Evolutionary conservation across 2,888 invertebrate species (phyloP).

Genomic region (Polydrusus pterygomalis): DNA sequence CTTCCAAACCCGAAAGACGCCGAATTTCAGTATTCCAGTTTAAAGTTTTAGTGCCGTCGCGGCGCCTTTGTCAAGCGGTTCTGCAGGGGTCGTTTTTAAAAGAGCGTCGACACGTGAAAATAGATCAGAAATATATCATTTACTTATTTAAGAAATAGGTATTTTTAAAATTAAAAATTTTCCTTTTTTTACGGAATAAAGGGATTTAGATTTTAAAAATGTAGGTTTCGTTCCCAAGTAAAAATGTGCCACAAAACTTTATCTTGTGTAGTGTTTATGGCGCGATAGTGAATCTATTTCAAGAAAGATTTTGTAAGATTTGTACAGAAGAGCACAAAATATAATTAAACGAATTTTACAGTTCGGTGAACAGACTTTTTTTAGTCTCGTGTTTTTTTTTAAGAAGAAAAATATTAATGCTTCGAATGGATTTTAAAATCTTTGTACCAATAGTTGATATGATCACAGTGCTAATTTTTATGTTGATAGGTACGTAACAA

Average conservation of each 20-base stretch:
- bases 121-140: background rate
- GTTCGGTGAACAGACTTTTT: background rate
- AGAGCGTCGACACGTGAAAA: conserved; percentile 18
- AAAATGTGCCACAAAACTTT: background rate
- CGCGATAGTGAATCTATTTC: background rate
- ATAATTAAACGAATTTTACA: background rate
- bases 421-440: background rate
- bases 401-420: background rate
- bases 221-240: background rate
- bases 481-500: background rate
- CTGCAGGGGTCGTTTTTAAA: conserved; percentile 9
- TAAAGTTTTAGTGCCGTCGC: conserved; percentile 44
- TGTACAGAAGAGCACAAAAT: background rate
- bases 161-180: background rate
- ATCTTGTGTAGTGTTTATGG: background rate
- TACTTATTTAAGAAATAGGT: background rate
- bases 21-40: conserved; percentile 22
- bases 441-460: background rate
- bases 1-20: background rate
- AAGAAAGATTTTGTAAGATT: background rate
- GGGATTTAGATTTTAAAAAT: background rate
- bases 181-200: background rate
- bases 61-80: conserved; percentile 26
- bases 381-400: background rate
- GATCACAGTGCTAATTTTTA: background rate